phyloP scores from a whole-genome alignment of 2,888 invertebrate genomes.

The Anagyrus pseudococci region DNA sequence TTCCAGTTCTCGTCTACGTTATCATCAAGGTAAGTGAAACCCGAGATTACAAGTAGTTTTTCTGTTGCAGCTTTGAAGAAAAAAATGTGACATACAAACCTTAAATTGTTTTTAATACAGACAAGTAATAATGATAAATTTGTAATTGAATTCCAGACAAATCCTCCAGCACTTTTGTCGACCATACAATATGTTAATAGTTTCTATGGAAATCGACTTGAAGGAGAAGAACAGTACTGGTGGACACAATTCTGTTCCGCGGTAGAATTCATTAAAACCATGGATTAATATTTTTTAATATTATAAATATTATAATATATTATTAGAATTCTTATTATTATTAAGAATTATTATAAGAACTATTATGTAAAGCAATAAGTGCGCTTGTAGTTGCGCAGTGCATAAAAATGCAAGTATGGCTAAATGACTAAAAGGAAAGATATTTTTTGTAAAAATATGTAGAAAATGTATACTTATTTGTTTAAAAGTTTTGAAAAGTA shows the following conservation, averaged over 20 bases:
- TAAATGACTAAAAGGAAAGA: constrained; percentile 7
- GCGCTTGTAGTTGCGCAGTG: constrained; percentile 25
- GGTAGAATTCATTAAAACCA: constrained; percentile 97
- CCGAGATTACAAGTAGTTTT: background rate
- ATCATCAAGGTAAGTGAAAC: constrained; percentile 79
- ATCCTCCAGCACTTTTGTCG: constrained; percentile 91
- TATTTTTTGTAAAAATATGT: constrained; percentile 22
- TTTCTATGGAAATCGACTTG: constrained; percentile 82
- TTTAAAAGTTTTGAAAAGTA: constrained; percentile 9
- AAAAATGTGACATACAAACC: too few relatives aligned
- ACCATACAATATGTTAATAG: constrained; percentile 96
- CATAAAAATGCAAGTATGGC: constrained; percentile 1
- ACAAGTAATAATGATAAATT: background rate
- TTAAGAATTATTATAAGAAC: constrained; percentile 22
- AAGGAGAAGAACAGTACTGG: constrained; percentile 95
- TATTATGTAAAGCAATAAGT: constrained; percentile 33
- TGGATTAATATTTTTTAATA: constrained; percentile 73
- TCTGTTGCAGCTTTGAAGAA: too few relatives aligned
- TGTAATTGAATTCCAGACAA: constrained; percentile 70
- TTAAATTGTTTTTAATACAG: constrained; percentile 1
- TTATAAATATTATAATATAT: constrained; percentile 12
- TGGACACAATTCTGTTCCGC: constrained; percentile 98
- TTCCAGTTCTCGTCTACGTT: constrained; percentile 95
- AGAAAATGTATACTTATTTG: constrained; percentile 11
- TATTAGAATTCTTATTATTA: constrained; percentile 27